A percentile compares a stretch with the other conserved stretches of the same genome.
These are phyloP conservation scores for Cardinalis cardinalis DNA, from an alignment of 2,113 vertebrate genomes.

Conservation along the genomic window DNA sequence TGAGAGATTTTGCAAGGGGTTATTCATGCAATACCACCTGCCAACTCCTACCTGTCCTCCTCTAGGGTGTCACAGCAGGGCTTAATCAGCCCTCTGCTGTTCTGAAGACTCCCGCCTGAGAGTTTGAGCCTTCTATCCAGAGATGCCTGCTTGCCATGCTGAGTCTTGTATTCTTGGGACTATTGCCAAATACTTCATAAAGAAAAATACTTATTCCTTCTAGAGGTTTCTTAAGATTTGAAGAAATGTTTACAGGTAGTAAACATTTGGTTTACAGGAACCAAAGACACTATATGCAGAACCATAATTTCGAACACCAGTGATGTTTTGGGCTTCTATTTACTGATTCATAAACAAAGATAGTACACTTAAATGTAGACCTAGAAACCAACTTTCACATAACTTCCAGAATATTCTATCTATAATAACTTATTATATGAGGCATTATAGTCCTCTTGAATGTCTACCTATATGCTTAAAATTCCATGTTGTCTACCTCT, in stretches of 20 bases:
- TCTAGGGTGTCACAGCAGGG: not conserved
- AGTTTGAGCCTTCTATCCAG: not conserved
- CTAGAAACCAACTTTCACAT: not conserved
- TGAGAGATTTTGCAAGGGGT: too few relatives aligned
- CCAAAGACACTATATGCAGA: not conserved
- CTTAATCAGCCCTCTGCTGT: not conserved
- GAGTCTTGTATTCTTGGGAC: not conserved
- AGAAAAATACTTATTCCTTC: not conserved
- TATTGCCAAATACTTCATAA: not conserved
- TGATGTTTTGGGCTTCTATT: not conserved
- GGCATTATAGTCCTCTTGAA: not conserved
- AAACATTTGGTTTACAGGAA: not conserved
- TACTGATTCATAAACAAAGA: not conserved
- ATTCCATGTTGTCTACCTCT: not conserved
- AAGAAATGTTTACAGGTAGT: not conserved
- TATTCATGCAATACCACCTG: not conserved
- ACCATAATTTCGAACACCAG: not conserved
- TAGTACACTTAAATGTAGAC: not conserved
- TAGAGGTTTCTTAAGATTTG: not conserved
- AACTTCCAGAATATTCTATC: not conserved
- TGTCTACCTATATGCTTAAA: not conserved
- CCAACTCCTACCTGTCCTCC: not conserved
- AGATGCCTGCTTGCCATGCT: not conserved
- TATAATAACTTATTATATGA: not conserved
- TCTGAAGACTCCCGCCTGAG: not conserved